Percentiles rank a stretch among this genome's conserved stretches.
phyloP scores from a whole-genome alignment of 2,113 vertebrate species.

The Dasyurus viverrinus region DNA sequence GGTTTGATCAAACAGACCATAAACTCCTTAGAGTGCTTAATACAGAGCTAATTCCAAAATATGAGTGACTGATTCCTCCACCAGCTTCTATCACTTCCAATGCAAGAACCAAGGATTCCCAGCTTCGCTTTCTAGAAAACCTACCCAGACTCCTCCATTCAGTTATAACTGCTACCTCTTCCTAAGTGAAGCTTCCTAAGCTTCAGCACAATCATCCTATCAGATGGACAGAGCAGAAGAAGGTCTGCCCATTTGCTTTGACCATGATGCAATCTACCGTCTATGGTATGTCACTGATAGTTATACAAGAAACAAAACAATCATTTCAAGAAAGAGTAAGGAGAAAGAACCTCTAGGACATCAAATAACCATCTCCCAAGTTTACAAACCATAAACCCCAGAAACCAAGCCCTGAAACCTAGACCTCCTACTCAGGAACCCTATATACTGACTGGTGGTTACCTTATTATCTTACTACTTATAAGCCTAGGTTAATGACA shows the following conservation, averaged over 20 bases:
- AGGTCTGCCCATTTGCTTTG: not conserved
- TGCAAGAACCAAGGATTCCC: not conserved
- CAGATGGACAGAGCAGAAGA: not conserved
- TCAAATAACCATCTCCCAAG: not conserved
- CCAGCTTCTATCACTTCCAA: not conserved
- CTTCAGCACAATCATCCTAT: not conserved
- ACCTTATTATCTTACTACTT: not conserved
- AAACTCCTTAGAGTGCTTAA: not conserved
- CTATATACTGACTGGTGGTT: not conserved
- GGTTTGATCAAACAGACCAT: not conserved
- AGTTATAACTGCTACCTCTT: not conserved
- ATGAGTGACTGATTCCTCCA: not conserved
- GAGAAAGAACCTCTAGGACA: not conserved
- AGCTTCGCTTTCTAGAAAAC: too few species aligned
- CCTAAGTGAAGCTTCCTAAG: not conserved
- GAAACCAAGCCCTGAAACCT: not conserved
- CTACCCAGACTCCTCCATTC: constrained; percentile 7
- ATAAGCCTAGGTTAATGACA: not conserved
- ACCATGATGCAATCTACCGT: not conserved
- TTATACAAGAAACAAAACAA: not conserved
- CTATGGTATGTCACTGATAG: not conserved
- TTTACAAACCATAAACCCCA: not conserved
- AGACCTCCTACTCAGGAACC: not conserved
- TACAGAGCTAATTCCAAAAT: not conserved
- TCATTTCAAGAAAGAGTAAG: not conserved